These are phyloP conservation scores for Tenebrio molitor DNA, from an alignment of 1,140 invertebrate species.

Conservation along the genomic window DNA sequence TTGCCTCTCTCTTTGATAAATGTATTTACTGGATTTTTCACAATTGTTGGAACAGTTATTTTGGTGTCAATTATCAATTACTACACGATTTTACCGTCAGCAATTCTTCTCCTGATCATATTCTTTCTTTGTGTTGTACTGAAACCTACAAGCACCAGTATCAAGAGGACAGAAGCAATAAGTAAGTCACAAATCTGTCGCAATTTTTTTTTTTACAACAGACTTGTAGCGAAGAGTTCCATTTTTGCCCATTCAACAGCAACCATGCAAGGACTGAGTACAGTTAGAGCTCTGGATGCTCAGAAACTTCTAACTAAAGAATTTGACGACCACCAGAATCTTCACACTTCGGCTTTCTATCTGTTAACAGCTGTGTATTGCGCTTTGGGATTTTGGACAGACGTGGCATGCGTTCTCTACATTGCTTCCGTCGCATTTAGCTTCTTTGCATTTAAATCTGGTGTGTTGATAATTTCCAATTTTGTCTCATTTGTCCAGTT, in stretches of 20 bases:
- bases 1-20: conserved; percentile 76
- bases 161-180: background rate
- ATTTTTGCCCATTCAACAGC: conserved; percentile 80
- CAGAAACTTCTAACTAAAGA: conserved; percentile 71
- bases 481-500: background rate
- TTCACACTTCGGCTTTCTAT: conserved; percentile 70
- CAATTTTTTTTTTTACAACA: background rate
- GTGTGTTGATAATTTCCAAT: background rate
- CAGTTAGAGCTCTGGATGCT: conserved; percentile 74
- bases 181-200: background rate
- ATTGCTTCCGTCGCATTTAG: background rate
- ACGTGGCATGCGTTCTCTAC: background rate
- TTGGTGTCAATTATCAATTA: background rate
- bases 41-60: background rate
- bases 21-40: background rate
- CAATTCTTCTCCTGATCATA: conserved; percentile 80
- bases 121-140: conserved; percentile 73
- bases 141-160: background rate
- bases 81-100: conserved; percentile 79
- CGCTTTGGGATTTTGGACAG: background rate
- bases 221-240: conserved; percentile 69
- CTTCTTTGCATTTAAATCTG: background rate
- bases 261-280: conserved; percentile 76
- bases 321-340: conserved; percentile 68
- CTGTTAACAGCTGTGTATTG: conserved; percentile 56